phyloP scores from a whole-genome alignment of 2,888 invertebrate genomes.

The Lycaena phlaeas region DNA sequence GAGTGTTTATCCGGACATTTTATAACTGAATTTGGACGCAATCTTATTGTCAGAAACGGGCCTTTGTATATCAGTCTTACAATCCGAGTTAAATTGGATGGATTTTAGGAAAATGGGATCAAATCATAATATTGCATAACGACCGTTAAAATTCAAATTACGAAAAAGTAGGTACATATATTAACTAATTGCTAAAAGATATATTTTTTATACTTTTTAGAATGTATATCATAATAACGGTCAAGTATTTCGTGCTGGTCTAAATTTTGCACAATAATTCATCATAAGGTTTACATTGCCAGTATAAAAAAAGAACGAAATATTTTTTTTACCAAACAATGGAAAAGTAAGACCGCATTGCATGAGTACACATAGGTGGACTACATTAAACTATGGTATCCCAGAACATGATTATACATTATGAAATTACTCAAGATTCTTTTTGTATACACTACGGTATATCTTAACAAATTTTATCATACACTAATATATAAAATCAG shows the following conservation, averaged over 20 bases:
- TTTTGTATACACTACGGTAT: not conserved
- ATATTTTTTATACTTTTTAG: too few species aligned
- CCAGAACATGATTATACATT: not conserved
- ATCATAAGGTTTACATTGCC: not conserved
- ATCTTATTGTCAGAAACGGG: slow-evolving; percentile 48
- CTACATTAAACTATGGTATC: not conserved
- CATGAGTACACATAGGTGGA: too few species aligned
- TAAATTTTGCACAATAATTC: too few species aligned
- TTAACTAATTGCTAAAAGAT: too few species aligned
- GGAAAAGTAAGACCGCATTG: not conserved
- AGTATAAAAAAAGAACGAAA: not conserved
- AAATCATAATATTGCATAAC: slow-evolving; percentile 1
- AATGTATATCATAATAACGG: too few species aligned
- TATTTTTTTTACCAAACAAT: not conserved
- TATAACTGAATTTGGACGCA: slow-evolving; percentile 33
- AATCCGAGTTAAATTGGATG: slow-evolving; percentile 36
- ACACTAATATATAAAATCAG: not conserved
- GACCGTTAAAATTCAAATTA: too few species aligned
- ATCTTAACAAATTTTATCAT: not conserved
- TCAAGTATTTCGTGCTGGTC: too few species aligned
- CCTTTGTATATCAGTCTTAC: slow-evolving; percentile 43
- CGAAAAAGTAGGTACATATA: too few species aligned
- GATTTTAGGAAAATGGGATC: slow-evolving; percentile 20
- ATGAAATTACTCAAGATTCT: not conserved
- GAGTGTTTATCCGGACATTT: slow-evolving; percentile 6